Evolutionary conservation across 1,140 invertebrate genomes (phyloP).

Genomic region (Dendrolimus punctatus): DNA sequence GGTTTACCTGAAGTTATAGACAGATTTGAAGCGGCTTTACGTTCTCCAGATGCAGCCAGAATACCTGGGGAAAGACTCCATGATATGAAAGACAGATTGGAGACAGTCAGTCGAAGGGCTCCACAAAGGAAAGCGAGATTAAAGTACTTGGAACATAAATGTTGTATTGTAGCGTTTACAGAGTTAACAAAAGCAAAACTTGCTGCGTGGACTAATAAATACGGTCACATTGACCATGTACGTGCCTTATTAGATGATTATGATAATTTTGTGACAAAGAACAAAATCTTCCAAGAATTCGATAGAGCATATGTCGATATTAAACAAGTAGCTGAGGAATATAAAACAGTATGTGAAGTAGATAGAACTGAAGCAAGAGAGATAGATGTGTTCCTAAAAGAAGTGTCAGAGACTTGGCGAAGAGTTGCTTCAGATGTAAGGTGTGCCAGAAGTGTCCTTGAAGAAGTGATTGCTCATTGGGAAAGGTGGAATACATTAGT

Average conservation of each 20-base stretch:
- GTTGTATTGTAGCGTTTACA: slow-evolving; percentile 92
- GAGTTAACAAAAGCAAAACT: slow-evolving; percentile 92
- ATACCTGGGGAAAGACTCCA: slow-evolving; percentile 85
- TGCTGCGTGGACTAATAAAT: slow-evolving; percentile 91
- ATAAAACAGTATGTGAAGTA: slow-evolving; percentile 88
- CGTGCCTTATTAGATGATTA: slow-evolving; percentile 90
- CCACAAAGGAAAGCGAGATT: slow-evolving; percentile 84
- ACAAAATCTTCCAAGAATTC: slow-evolving; percentile 95
- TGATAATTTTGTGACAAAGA: slow-evolving; percentile 91
- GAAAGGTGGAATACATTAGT: slow-evolving; percentile 83
- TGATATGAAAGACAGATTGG: slow-evolving; percentile 83
- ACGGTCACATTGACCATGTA: slow-evolving; percentile 87
- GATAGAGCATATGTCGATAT: slow-evolving; percentile 93
- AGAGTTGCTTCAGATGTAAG: slow-evolving; percentile 91
- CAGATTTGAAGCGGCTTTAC: slow-evolving; percentile 81
- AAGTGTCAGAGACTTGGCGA: slow-evolving; percentile 91
- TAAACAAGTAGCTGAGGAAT: slow-evolving; percentile 92
- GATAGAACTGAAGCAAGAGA: slow-evolving; percentile 83
- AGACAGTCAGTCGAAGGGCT: slow-evolving; percentile 79
- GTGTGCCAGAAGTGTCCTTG: slow-evolving; percentile 90
- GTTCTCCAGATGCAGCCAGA: slow-evolving; percentile 74
- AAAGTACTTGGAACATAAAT: slow-evolving; percentile 94
- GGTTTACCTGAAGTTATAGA: slow-evolving; percentile 83
- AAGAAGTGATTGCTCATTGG: slow-evolving; percentile 93
- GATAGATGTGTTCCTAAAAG: slow-evolving; percentile 88